Evolutionary conservation across 2,113 vertebrate genomes (phyloP), one percentile per base, ranked within the genome.

Genomic region (Cyanoderma ruficeps): DNA sequence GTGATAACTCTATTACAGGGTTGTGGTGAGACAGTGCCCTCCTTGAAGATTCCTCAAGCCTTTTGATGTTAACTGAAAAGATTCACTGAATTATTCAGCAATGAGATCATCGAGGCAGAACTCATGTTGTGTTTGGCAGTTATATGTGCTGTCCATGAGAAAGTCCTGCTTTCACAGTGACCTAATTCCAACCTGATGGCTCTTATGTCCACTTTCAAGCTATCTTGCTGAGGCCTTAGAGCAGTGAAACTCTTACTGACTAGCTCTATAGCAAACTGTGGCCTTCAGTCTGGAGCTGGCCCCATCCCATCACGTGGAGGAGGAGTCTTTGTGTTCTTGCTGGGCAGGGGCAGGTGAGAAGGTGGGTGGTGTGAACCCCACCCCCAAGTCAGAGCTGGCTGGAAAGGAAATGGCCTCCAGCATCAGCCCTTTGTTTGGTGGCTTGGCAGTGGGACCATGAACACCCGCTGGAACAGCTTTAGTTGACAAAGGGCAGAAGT

Each of bases 1-100:
- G 95, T 95, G 94, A 96, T 93, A 94, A 97, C 96, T 96, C 74
- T 86, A 31, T 94, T 83, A 68, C 28, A 90, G 94, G 68, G 37
- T 17, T 94, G 87, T 80, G 82, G 56, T 77, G 82, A 92, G 61
- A 33, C 63, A 74, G 42, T 39, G 39, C 57, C 84, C 91, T 77
- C 77, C 82, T 88, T 74, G 63, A 92, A 89, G 92, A 56, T 33
- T 89, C 88, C 92, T 94, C 92, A 78, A 94, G 56, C 47, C 72
- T 83, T 96, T 95, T 96, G 89, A 67, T 70, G 91, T 92, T 89
- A n/a, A 68, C 59, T 76, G 88, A 96, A 96, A 88, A 84, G 92
- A 97, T 92, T 93, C 96, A 67, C 42, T 87, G 95, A 87, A 97
- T 97, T 95, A 89, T 96, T 97, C 88, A 97, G 70, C 49, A 69